A percentile compares a stretch with the other conserved stretches of the same genome.
phyloP scores from a whole-genome alignment of 2,888 invertebrate genomes.

The Orthosia cruda region DNA sequence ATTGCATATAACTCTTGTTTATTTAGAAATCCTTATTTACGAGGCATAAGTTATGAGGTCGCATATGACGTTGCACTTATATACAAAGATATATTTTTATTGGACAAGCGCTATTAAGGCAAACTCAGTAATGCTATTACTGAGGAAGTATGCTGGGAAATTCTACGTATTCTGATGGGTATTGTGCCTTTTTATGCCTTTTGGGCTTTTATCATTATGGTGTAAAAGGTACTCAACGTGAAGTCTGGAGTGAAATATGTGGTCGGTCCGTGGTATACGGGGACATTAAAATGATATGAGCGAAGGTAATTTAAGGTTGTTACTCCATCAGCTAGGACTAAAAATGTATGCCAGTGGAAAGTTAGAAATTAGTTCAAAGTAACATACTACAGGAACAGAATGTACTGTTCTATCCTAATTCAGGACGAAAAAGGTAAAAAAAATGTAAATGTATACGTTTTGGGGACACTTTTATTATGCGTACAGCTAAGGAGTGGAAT shows the following conservation, averaged over 20 bases:
- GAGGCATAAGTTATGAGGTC: slow-evolving; percentile 51
- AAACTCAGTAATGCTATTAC: background rate
- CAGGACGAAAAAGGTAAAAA: too few relatives aligned
- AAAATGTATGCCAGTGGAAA: too few relatives aligned
- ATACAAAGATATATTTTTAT: slow-evolving; percentile 54
- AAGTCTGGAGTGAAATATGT: background rate
- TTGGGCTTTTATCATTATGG: slow-evolving; percentile 24
- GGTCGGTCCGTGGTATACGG: background rate
- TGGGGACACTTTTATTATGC: too few relatives aligned
- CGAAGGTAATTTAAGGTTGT: slow-evolving; percentile 20
- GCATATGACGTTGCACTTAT: slow-evolving; percentile 53
- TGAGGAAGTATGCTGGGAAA: slow-evolving; percentile 1
- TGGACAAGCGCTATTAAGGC: slow-evolving; percentile 35
- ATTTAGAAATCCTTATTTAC: slow-evolving; percentile 57
- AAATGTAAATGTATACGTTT: too few relatives aligned
- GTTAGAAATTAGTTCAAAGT: too few relatives aligned
- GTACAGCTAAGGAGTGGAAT: too few relatives aligned
- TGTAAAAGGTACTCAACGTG: background rate
- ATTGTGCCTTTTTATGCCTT: background rate
- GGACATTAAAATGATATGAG: slow-evolving; percentile 16
- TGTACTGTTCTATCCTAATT: too few relatives aligned
- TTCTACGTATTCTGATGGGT: slow-evolving; percentile 1
- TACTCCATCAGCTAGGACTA: background rate
- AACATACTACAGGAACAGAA: too few relatives aligned
- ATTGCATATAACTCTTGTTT: slow-evolving; percentile 53